These are phyloP conservation scores for Thalassophryne amazonica DNA, from an alignment of 2,797 vertebrate genomes.

Conservation along the genomic window DNA sequence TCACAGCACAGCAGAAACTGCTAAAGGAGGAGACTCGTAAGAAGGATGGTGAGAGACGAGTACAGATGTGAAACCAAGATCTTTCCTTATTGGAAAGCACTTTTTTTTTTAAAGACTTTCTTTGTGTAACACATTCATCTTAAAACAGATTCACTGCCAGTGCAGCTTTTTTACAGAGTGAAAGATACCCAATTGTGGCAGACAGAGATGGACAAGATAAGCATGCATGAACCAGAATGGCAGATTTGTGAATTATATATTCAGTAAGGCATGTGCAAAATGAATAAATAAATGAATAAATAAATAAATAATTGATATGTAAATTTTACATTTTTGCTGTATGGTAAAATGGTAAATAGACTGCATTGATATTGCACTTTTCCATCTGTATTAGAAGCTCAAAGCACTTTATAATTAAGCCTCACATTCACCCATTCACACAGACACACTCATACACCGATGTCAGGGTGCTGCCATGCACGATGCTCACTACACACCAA, in stretches of 20 bases:
- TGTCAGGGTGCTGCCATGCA: no score
- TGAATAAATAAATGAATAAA: constrained; percentile 1
- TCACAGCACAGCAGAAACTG: constrained; percentile 88
- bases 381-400: no score
- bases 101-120: no score
- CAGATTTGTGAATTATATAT: constrained; percentile 26
- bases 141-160: constrained; percentile 21
- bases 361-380: no score
- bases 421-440: no score
- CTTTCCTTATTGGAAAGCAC: neutral
- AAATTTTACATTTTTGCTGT: no score
- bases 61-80: constrained; percentile 31
- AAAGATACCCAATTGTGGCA: constrained; percentile 53
- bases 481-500: no score
- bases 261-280: constrained; percentile 10
- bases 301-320: no score
- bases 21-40: constrained; percentile 88
- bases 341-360: no score
- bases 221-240: constrained; percentile 67
- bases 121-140: no score
- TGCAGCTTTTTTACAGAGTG: constrained; percentile 36
- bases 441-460: no score
- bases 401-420: no score
- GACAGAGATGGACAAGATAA: constrained; percentile 48
- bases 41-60: constrained; percentile 84